These are phyloP conservation scores for Coreius guichenoti DNA, from an alignment of 2,797 vertebrate species.

Conservation along the genomic window DNA sequence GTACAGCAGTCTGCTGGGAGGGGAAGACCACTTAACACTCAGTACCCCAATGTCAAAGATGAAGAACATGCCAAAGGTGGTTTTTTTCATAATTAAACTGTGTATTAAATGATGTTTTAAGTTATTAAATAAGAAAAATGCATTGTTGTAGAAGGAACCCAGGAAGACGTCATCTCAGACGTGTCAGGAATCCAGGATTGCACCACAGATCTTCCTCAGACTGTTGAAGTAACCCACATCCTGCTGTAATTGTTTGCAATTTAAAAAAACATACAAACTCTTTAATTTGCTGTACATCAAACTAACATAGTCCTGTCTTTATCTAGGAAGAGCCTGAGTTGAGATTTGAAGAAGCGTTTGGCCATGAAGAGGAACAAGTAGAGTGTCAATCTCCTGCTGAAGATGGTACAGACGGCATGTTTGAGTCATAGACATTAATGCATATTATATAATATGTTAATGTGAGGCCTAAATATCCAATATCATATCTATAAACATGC, in stretches of 20 bases:
- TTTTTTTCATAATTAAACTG: background rate
- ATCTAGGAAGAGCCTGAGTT: background rate
- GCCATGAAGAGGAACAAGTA: constrained; percentile 11
- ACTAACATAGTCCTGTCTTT: background rate
- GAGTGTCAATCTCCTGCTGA: background rate
- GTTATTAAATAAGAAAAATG: background rate
- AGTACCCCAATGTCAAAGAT: background rate
- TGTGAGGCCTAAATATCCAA: background rate
- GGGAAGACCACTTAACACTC: background rate
- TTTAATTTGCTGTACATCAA: background rate
- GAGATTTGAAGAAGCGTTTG: constrained; percentile 1
- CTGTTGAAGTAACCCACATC: constrained; percentile 32
- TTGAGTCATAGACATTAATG: background rate
- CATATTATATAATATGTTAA: background rate
- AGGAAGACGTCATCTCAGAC: background rate
- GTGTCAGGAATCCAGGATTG: constrained; percentile 3
- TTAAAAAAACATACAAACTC: no score
- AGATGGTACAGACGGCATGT: background rate
- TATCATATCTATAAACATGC: background rate
- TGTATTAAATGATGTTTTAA: background rate
- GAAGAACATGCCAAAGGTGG: background rate
- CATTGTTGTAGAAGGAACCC: background rate
- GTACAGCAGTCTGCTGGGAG: background rate
- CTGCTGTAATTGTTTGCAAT: background rate
- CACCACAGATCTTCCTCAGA: background rate